Conservation (phyloP, 2,797 vertebrate genomes). For the Mycteria americana region DNA sequence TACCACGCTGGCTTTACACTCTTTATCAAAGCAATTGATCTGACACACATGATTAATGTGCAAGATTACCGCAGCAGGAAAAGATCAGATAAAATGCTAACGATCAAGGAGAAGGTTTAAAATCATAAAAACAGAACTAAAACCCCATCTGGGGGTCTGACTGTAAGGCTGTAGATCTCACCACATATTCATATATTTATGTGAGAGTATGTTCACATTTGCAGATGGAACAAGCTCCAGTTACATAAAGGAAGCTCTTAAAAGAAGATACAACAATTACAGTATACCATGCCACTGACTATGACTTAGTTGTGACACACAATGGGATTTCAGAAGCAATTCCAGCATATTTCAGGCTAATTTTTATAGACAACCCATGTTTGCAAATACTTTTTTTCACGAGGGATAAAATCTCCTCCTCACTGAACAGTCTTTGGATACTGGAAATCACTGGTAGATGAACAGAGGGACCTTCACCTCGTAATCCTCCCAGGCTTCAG, state of each 20-base stretch:
- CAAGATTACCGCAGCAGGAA: background rate
- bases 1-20: background rate
- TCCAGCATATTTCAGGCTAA: background rate
- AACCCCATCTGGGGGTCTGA: background rate
- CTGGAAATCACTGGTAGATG: background rate
- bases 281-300: rapidly evolving
- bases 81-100: background rate
- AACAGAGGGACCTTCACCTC: background rate
- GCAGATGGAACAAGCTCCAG: background rate
- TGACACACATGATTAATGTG: background rate
- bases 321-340: background rate
- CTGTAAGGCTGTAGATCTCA: background rate
- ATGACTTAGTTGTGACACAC: background rate
- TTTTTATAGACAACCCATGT: background rate
- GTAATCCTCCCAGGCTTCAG: background rate
- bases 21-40: background rate
- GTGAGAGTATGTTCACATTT: background rate
- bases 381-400: background rate
- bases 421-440: background rate
- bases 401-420: background rate
- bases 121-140: background rate
- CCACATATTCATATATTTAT: background rate
- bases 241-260: background rate
- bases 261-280: background rate
- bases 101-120: background rate